Evolutionary conservation across 2,888 invertebrate species (phyloP).

Genomic region (Morpho achilles): DNA sequence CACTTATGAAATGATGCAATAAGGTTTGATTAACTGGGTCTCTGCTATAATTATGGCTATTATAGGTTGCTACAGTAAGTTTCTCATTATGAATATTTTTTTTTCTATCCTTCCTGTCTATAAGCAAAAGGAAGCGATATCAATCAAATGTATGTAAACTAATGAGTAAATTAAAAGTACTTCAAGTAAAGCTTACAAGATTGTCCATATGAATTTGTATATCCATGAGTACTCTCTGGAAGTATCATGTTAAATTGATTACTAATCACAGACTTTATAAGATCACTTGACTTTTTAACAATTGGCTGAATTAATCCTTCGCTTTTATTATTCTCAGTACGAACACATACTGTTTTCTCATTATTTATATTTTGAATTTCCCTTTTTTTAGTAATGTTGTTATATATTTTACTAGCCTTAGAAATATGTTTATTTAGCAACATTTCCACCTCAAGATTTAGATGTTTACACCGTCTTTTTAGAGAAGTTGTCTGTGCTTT

Average conservation of each 20-base stretch:
- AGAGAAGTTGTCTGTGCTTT: conserved; percentile 32
- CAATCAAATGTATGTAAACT: too few species aligned
- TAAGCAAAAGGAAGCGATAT: too few species aligned
- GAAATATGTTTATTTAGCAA: too few species aligned
- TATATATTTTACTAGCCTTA: too few species aligned
- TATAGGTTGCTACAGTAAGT: conserved; percentile 11
- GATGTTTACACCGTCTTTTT: conserved; percentile 32
- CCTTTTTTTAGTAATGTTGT: too few species aligned
- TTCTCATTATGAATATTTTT: not conserved
- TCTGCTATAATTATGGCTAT: conserved; percentile 14
- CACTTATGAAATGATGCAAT: conserved; percentile 23
- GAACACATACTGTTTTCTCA: too few species aligned
- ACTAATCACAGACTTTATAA: conserved; percentile 43
- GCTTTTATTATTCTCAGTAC: not conserved
- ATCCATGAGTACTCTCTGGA: too few species aligned
- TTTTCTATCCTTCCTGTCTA: not conserved
- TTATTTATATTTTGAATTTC: too few species aligned
- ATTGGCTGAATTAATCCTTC: conserved; percentile 6
- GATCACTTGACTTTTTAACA: conserved; percentile 48
- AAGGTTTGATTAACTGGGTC: too few species aligned
- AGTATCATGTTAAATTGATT: conserved; percentile 4
- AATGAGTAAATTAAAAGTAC: too few species aligned
- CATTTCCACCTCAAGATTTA: conserved; percentile 7
- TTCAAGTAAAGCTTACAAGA: not conserved
- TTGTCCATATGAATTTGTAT: not conserved